A percentile compares a stretch with the other conserved stretches of the same genome.
phyloP scores from a whole-genome alignment of 2,797 vertebrate genomes.

The Cossypha polioptera region DNA sequence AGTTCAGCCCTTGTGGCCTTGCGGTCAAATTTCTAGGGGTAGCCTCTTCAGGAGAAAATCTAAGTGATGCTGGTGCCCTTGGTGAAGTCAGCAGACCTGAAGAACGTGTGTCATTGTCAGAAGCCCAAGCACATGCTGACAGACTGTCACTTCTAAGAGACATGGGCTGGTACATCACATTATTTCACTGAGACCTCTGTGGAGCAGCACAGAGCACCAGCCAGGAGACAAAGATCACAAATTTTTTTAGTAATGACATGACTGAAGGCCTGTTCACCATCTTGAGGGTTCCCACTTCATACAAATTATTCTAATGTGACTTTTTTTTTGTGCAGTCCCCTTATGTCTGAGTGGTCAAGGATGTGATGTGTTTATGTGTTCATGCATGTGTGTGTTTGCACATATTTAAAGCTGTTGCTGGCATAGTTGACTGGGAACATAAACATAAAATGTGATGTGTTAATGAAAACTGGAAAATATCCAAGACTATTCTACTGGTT shows the following conservation, averaged over 20 bases:
- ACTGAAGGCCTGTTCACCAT: background rate
- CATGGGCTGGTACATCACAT: background rate
- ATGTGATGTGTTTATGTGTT: background rate
- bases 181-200: background rate
- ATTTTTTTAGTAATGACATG: background rate
- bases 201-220: background rate
- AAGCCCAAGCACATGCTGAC: background rate
- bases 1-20: background rate
- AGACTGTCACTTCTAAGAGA: constrained; percentile 2
- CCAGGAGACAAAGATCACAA: background rate
- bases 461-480: constrained; percentile 17
- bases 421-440: background rate
- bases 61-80: constrained; percentile 1
- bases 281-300: background rate
- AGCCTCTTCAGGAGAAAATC: constrained; percentile 6
- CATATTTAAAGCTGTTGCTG: background rate
- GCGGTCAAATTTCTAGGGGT: background rate
- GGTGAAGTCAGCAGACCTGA: constrained; percentile 47
- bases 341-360: background rate
- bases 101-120: background rate
- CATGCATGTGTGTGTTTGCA: background rate
- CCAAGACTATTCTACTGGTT: background rate
- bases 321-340: background rate
- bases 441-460: background rate
- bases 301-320: background rate